Percentiles rank a stretch among this genome's conserved stretches.
These are phyloP conservation scores for Microcebus murinus DNA, from an alignment of 2,113 vertebrate genomes.

Conservation along the genomic window DNA sequence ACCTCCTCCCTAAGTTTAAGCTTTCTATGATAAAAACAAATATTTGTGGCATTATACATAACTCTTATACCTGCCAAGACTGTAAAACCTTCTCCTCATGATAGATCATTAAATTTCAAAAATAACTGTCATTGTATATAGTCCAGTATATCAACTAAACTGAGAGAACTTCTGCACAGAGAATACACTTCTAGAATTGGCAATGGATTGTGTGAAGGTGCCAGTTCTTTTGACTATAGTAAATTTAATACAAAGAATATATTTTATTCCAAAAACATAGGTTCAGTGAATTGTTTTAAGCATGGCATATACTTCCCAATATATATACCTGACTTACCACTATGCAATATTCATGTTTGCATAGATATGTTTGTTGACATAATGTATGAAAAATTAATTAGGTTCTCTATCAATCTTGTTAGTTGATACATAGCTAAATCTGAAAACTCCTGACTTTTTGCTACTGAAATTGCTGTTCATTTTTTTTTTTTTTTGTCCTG, in stretches of 20 bases:
- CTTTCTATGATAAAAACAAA: conserved; percentile 44
- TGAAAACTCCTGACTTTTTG: background rate
- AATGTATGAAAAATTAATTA: background rate
- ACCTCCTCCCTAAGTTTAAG: background rate
- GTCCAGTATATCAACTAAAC: conserved; percentile 1
- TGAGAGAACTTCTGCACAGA: conserved; percentile 7
- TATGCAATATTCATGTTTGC: too few species aligned
- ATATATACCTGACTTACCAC: too few species aligned
- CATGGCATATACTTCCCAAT: background rate
- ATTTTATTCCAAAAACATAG: background rate
- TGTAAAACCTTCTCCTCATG: conserved; percentile 31
- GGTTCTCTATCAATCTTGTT: background rate
- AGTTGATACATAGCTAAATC: background rate
- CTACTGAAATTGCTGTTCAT: background rate
- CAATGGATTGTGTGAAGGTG: background rate
- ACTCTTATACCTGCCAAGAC: conserved; percentile 28
- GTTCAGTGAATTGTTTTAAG: background rate
- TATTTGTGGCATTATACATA: conserved; percentile 38
- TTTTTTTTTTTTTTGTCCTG: background rate
- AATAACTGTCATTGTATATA: conserved; percentile 14
- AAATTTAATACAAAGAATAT: background rate
- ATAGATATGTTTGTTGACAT: background rate
- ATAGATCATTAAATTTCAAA: conserved; percentile 48
- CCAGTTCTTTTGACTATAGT: background rate
- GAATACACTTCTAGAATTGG: conserved; percentile 15